Base-by-base conservation (phyloP, 2,888 invertebrate species). In the Pecten maximus region DNA sequence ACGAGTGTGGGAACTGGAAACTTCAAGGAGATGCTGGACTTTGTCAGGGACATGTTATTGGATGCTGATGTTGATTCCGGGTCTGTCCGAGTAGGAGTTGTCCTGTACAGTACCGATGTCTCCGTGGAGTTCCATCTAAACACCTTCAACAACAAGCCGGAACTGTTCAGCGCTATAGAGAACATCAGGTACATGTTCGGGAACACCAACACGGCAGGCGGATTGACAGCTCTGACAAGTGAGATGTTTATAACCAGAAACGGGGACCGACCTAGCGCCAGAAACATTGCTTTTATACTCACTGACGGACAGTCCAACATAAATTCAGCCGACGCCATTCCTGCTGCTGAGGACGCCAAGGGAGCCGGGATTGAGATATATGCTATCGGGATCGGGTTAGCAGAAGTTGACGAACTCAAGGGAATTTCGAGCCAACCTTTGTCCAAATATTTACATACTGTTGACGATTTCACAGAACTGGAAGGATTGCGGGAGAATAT, bases 241-340 rank as follows among this genome's bases (percentile, higher is more conserved):
- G 91, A 93, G 60, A 94, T 96, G 95, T 96, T 95, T 92, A 94
- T 92, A 39, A 90, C 48, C 50, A 92, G 88, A 19, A 94, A 95
- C 89, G 96, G 96, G 10, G 96, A 96, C 91, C 92, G 96, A 40
- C 93, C 94, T 39, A 93, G 93, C 40, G 96, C 93, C 12, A 92
- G 92, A 16, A 96, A 96, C 89, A 92, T 95, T 88, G 94, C 93
- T n/a, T 94, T 96, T 60, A 92, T 96, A 35, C 91, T 96, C 87
- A 95, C 96, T 35, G 96, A 96, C 89, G 96, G 96, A 90, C 94
- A 96, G 19, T 96, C 96, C 23, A 96, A 96, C 90, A 95, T 96
- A 90, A 95, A 95, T 90, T 91, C 94, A 19, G 90, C 93, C 87
- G 89, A 92, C 44, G 96, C 96, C 0, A 91, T 95, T 28, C 93